These are phyloP conservation scores for Saccopteryx bilineata DNA, from an alignment of 2,113 vertebrate genomes.

Conservation along the genomic window DNA sequence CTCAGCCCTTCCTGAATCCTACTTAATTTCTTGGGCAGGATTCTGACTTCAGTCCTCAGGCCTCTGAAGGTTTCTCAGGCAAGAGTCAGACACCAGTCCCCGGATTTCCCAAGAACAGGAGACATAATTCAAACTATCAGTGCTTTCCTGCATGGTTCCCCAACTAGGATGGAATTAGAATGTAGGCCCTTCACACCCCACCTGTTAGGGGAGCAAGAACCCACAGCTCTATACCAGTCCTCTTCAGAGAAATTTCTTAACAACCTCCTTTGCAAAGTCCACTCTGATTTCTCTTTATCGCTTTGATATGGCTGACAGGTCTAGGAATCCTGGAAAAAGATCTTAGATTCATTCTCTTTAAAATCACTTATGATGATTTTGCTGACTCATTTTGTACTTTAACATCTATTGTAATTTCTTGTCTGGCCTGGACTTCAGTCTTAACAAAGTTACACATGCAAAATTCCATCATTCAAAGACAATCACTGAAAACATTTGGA, in stretches of 20 bases:
- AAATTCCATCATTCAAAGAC: slow-evolving; percentile 27
- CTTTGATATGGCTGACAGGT: background rate
- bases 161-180: background rate
- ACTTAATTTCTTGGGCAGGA: background rate
- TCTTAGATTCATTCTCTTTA: slow-evolving; percentile 49
- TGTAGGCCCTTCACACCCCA: background rate
- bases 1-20: background rate
- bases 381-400: slow-evolving; percentile 52
- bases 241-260: slow-evolving; percentile 53
- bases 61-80: background rate
- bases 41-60: slow-evolving; percentile 7
- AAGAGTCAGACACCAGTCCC: slow-evolving; percentile 1
- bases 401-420: slow-evolving; percentile 53
- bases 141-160: background rate
- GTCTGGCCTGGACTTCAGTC: slow-evolving; percentile 53
- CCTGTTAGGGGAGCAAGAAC: background rate
- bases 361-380: slow-evolving; percentile 70
- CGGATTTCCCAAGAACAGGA: background rate
- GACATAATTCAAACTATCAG: background rate
- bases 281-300: slow-evolving; percentile 54
- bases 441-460: slow-evolving; percentile 56
- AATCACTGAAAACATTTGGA: slow-evolving; percentile 33
- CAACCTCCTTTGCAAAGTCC: background rate
- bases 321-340: slow-evolving; percentile 35
- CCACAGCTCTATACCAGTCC: background rate